Evolutionary conservation across 1,140 invertebrate genomes (phyloP).

Genomic region (Platyscapa corneri): DNA sequence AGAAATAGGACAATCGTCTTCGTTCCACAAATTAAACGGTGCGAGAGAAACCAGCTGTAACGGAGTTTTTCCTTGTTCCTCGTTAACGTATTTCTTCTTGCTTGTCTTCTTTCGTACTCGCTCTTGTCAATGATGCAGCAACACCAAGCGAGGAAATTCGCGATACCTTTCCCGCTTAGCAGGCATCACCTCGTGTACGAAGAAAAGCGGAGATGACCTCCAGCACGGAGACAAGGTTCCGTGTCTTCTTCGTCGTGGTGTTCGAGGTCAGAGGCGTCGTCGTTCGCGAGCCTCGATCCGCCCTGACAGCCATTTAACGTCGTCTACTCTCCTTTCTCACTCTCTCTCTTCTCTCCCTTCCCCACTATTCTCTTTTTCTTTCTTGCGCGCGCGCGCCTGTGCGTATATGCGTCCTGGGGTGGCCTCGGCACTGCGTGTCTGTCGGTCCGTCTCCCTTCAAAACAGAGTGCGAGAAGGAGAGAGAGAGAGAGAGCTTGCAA

Average conservation of each 20-base stretch:
- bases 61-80: neutral
- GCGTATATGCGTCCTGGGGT: conserved; percentile 27
- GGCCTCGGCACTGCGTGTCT: conserved; percentile 25
- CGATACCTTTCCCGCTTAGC: conserved; percentile 24
- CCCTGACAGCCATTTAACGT: conserved; percentile 53
- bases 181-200: conserved; percentile 33
- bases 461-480: neutral
- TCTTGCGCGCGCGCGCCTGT: conserved; percentile 17
- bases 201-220: neutral
- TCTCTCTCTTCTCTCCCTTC: conserved; percentile 4
- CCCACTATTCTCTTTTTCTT: neutral
- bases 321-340: conserved; percentile 25
- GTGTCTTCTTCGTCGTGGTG: conserved; percentile 1
- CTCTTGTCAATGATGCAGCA: conserved; percentile 31
- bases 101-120: neutral
- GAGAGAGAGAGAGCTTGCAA: conserved; percentile 35
- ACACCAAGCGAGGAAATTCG: conserved; percentile 13
- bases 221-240: conserved; percentile 17
- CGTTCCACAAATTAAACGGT: neutral
- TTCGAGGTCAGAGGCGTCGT: conserved; percentile 48
- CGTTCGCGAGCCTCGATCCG: conserved; percentile 47
- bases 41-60: neutral
- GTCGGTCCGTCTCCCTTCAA: neutral
- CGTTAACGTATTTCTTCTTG: neutral
- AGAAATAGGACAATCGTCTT: neutral